Conservation (phyloP, 2,888 invertebrate genomes). For the Chalcis sispes region DNA sequence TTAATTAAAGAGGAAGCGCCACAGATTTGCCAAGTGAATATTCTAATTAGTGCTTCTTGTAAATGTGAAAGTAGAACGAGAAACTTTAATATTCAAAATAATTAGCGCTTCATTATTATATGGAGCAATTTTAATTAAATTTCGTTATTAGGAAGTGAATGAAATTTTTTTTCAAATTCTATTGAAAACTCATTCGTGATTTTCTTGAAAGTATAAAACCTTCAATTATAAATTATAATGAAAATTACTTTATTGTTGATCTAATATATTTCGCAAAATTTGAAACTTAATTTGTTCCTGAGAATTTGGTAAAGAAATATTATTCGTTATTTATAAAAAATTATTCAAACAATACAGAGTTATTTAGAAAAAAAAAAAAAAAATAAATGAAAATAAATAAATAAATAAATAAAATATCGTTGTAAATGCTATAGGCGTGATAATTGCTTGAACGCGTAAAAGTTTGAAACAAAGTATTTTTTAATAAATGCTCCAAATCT, state of each 20-base stretch:
- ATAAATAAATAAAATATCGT: too few species aligned
- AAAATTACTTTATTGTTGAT: not conserved
- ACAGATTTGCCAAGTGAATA: conserved; percentile 1
- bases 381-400: too few species aligned
- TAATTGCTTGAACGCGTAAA: too few species aligned
- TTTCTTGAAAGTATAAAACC: too few species aligned
- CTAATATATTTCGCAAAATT: not conserved
- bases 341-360: not conserved
- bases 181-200: too few species aligned
- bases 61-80: conserved; percentile 11
- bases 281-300: too few species aligned
- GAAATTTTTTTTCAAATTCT: too few species aligned
- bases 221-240: too few species aligned
- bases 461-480: too few species aligned
- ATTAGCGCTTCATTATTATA: conserved; percentile 32
- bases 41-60: conserved; percentile 5
- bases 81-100: conserved; percentile 27
- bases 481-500: too few species aligned
- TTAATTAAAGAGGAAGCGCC: conserved; percentile 19
- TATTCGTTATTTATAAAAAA: not conserved
- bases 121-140: conserved; percentile 2
- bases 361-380: not conserved
- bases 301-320: not conserved
- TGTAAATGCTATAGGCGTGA: too few species aligned
- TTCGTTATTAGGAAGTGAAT: not conserved